Base-by-base conservation (phyloP, 2,888 invertebrate genomes). In the Phrixothrix hirtus region DNA sequence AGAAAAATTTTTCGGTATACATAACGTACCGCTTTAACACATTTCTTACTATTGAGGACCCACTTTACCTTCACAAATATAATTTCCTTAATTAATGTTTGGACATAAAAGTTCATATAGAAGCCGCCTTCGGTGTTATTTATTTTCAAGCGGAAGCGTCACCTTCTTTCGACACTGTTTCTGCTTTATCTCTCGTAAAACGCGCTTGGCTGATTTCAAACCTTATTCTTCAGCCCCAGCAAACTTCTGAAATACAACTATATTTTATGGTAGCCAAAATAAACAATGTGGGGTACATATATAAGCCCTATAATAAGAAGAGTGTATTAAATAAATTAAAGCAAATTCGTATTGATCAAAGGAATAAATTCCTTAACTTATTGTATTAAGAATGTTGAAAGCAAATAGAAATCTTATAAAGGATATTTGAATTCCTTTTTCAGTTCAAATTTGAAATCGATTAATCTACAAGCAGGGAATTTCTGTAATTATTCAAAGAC, bases 121-220 rank as follows among this genome's bases (percentile, higher is more conserved):
- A 47, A 25, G 38, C 47, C 45, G 47, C 39, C 26, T 31, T 39
- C 38, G 31, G 17, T 57, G 60, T 61, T 61, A 60, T 62, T 65
- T 55, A 57, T 60, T 55, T 61, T 55, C 56, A 51, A 48, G 39
- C 44, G 59, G 55, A 59, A 61, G 53, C 56, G 61, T 58, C 60
- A 60, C 61, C 63, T 63, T 62, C 60, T 62, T 63, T 60, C 53
- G 49, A 37, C 39, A 61, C 54, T 66, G 64, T 66, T 64, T 67
- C 64, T 68, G 68, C 69, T 68, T 70, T 68, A 70, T 68, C 68
- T 68, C 56, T 63, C 62, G 69, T 67, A 60, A 64, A 64, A 65
- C 63, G 62, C 65, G 65, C 65, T 59, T 50, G 50, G 50, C 44
- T 55, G 55, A 26, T 50, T 55, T 42, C 49, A 49, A 50, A 55